These are phyloP conservation scores for Habroteleia sp. DNA, from an alignment of 2,888 invertebrate genomes.

Conservation along the genomic window DNA sequence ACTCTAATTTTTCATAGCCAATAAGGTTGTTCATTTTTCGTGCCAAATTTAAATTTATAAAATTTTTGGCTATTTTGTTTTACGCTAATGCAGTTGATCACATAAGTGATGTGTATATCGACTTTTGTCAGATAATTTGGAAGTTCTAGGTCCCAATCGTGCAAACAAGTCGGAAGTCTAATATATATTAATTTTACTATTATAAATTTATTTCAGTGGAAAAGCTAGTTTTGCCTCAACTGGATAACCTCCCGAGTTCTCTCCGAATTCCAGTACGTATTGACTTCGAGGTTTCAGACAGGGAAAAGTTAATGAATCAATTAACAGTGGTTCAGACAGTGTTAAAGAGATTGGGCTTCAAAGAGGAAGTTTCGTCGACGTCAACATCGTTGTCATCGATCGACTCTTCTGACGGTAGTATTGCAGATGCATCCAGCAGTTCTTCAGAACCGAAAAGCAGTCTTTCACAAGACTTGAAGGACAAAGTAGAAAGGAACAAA, in stretches of 20 bases:
- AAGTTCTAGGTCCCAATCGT: no score
- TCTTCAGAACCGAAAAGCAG: constrained; percentile 26
- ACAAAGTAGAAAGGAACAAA: constrained; percentile 70
- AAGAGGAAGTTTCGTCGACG: constrained; percentile 13
- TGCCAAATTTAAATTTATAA: no score
- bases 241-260: no score
- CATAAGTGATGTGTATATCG: no score
- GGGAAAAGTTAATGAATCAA: constrained; percentile 73
- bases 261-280: constrained; percentile 70
- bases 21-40: no score
- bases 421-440: constrained; percentile 31
- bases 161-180: no score
- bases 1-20: no score
- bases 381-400: constrained; percentile 17
- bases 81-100: no score
- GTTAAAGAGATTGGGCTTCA: constrained; percentile 77
- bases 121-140: no score
- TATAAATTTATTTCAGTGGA: constrained; percentile 84
- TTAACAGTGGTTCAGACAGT: constrained; percentile 79
- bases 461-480: constrained; percentile 59
- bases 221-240: constrained; percentile 85
- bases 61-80: no score
- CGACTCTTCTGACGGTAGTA: constrained; percentile 26
- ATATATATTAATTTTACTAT: no score
- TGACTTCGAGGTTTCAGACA: constrained; percentile 72